A percentile compares a stretch with the other conserved stretches of the same genome.
phyloP scores from a whole-genome alignment of 2,797 vertebrate species.

The Toxotes lorentzi region DNA sequence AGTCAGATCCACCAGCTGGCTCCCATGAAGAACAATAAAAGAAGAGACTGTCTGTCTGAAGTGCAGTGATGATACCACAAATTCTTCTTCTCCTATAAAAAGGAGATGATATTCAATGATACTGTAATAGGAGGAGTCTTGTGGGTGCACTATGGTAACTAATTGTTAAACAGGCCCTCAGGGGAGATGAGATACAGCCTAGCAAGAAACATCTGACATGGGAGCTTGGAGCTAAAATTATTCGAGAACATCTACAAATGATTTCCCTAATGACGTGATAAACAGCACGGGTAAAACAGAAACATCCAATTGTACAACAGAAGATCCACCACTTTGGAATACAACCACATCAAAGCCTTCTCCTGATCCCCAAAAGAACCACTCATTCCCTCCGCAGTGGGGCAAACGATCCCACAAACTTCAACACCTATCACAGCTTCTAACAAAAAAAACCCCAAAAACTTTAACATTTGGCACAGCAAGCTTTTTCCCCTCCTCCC shows the following conservation, averaged over 20 bases:
- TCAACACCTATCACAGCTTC: conserved; percentile 45
- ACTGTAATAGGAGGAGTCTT: conserved; percentile 19
- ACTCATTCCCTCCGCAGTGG: conserved; percentile 14
- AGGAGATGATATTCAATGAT: conserved; percentile 13
- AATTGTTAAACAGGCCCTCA: conserved; percentile 50
- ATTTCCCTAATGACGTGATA: conserved; percentile 58
- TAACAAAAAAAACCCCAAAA: conserved; percentile 8
- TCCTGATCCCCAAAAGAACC: conserved; percentile 50
- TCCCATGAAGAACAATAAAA: conserved; percentile 37
- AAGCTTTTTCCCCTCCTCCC: conserved; percentile 25
- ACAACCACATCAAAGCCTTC: conserved; percentile 64
- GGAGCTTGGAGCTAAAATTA: conserved; percentile 48
- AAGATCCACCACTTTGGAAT: conserved; percentile 50
- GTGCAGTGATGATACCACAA: conserved; percentile 17
- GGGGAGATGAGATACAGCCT: conserved; percentile 36
- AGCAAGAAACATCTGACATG: conserved; percentile 43
- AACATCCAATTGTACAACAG: conserved; percentile 18
- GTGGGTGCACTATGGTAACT: conserved; percentile 45
- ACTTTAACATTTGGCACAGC: conserved; percentile 15
- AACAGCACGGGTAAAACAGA: conserved; percentile 52
- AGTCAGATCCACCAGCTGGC: conserved; percentile 55
- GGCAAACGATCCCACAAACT: conserved; percentile 40
- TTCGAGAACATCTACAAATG: conserved; percentile 54
- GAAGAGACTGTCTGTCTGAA: conserved; percentile 21
- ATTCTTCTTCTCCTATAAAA: conserved; percentile 13